Percentiles rank a stretch among this genome's conserved stretches.
phyloP scores from a whole-genome alignment of 2,888 invertebrate genomes.

The Chouioia cunea region DNA sequence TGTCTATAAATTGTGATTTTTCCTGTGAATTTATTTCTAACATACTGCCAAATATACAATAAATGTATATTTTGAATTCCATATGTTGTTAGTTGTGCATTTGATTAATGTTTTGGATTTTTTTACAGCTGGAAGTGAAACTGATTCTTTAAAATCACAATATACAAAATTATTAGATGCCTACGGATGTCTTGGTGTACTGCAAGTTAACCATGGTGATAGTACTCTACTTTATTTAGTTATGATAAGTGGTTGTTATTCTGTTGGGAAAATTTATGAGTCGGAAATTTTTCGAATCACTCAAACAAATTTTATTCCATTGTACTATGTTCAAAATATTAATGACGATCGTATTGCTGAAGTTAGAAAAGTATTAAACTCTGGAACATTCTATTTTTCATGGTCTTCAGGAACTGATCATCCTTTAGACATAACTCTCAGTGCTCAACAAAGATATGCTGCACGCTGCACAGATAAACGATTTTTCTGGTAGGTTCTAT shows the following conservation, averaged over 20 bases:
- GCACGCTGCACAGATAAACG: conserved; percentile 89
- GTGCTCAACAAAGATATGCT: conserved; percentile 89
- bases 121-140: conserved; percentile 82
- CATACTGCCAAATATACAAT: too few relatives aligned
- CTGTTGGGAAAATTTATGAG: conserved; percentile 95
- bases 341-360: conserved; percentile 75
- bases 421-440: conserved; percentile 91
- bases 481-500: conserved; percentile 87
- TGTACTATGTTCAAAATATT: conserved; percentile 78
- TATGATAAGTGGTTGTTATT: conserved; percentile 94
- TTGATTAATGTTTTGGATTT: too few relatives aligned
- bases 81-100: too few relatives aligned
- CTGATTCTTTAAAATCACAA: conserved; percentile 88
- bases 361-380: conserved; percentile 90
- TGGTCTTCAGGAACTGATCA: conserved; percentile 74
- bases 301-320: conserved; percentile 89
- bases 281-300: conserved; percentile 96
- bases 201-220: conserved; percentile 89
- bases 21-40: too few relatives aligned
- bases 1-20: too few relatives aligned
- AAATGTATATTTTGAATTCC: too few relatives aligned
- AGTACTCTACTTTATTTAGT: conserved; percentile 89
- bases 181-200: conserved; percentile 95
- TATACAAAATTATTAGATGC: conserved; percentile 94
- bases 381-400: conserved; percentile 99